Evolutionary conservation across 2,888 invertebrate genomes (phyloP).

Genomic region (Eulithis testata): DNA sequence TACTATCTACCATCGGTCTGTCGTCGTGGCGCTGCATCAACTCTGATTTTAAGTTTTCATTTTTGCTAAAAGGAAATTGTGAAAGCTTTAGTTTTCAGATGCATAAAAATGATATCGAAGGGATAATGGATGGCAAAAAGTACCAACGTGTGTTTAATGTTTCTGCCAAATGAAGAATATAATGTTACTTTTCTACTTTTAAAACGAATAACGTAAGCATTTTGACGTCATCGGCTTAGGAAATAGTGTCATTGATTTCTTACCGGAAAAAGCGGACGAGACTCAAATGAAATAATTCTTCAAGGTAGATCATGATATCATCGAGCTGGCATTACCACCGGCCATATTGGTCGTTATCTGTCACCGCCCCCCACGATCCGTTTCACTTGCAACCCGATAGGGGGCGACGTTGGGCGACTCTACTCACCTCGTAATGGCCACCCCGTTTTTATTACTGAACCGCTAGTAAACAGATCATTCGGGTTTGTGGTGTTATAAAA

Average conservation of each 20-base stretch:
- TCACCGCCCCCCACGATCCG: slow-evolving; percentile 79
- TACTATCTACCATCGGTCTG: slow-evolving; percentile 56
- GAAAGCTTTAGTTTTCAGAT: slow-evolving; percentile 32
- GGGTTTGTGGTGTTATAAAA: slow-evolving; percentile 85
- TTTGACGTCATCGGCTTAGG: background rate
- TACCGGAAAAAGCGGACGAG: slow-evolving; percentile 17
- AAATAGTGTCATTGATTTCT: slow-evolving; percentile 2
- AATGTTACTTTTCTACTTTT: background rate
- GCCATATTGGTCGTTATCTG: slow-evolving; percentile 81
- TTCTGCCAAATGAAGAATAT: background rate
- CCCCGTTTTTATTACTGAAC: slow-evolving; percentile 84
- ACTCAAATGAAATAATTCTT: slow-evolving; percentile 42
- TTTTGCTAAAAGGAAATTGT: slow-evolving; percentile 32
- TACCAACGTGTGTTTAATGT: background rate
- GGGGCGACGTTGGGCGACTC: slow-evolving; percentile 77
- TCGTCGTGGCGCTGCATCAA: slow-evolving; percentile 30
- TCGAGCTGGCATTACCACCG: slow-evolving; percentile 72
- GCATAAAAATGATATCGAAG: slow-evolving; percentile 22
- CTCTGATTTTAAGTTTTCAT: slow-evolving; percentile 35
- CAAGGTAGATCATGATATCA: slow-evolving; percentile 51
- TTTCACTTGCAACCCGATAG: slow-evolving; percentile 84
- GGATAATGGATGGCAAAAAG: slow-evolving; percentile 6
- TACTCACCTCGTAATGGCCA: slow-evolving; percentile 78
- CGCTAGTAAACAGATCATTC: slow-evolving; percentile 85
- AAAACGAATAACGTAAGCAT: background rate